phyloP scores from a whole-genome alignment of 1,140 invertebrate species.

The Pseudomyrmex concolor region DNA sequence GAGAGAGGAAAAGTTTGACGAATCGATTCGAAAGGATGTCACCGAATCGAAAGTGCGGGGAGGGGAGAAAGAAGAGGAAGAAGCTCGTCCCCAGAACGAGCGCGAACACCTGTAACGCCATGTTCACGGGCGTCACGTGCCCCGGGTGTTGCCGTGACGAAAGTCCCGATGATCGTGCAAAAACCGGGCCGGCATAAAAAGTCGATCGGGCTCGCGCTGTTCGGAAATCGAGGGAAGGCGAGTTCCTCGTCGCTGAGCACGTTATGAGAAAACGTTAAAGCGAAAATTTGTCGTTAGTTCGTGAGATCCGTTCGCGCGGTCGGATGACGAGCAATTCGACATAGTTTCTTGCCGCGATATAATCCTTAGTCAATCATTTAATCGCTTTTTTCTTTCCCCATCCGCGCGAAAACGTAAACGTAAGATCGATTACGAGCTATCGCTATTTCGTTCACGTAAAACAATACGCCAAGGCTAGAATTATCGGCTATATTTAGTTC shows the following conservation, averaged over 20 bases:
- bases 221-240: constrained; percentile 74
- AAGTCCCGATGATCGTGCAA: constrained; percentile 73
- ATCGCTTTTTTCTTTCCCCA: background rate
- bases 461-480: constrained; percentile 1
- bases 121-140: constrained; percentile 79
- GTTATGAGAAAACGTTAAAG: constrained; percentile 76
- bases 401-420: background rate
- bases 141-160: constrained; percentile 82
- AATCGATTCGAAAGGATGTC: constrained; percentile 66
- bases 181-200: constrained; percentile 67
- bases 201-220: constrained; percentile 77
- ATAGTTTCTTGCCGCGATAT: constrained; percentile 19
- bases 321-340: constrained; percentile 18
- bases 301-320: constrained; percentile 36
- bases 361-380: constrained; percentile 39
- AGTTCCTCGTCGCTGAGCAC: constrained; percentile 72
- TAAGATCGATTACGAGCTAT: constrained; percentile 26
- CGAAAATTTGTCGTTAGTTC: constrained; percentile 72
- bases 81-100: constrained; percentile 48
- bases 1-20: constrained; percentile 70
- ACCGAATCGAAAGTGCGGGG: constrained; percentile 49
- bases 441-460: constrained; percentile 29
- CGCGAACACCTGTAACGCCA: constrained; percentile 81
- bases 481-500: constrained; percentile 6
- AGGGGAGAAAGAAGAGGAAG: no score